A percentile compares a stretch with the other conserved stretches of the same genome.
Conservation (phyloP, 2,797 vertebrate genomes). For the Simalia tracyae region DNA sequence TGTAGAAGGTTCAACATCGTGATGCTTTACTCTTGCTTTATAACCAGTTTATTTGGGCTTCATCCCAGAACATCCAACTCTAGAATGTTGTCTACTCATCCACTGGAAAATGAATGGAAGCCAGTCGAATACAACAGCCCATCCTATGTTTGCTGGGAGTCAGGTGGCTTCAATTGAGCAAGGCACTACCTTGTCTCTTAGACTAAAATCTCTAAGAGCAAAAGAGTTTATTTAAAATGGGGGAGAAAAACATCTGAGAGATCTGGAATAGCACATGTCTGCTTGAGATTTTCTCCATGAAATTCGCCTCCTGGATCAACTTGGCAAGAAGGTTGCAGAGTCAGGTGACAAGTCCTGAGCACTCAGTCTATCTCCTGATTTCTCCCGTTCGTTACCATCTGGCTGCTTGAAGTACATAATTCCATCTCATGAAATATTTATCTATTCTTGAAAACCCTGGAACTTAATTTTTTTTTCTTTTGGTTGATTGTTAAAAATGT, state of each 20-base stretch:
- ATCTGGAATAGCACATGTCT: accelerated
- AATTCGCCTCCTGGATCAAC: not conserved
- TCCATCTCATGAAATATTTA: not conserved
- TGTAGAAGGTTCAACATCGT: slow-evolving; percentile 57
- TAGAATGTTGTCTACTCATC: not conserved
- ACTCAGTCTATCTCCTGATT: not conserved
- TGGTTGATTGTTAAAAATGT: not conserved
- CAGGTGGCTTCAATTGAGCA: not conserved
- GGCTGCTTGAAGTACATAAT: not conserved
- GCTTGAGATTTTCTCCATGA: accelerated
- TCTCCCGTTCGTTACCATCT: not conserved
- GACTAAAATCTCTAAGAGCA: accelerated
- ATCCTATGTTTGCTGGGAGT: not conserved
- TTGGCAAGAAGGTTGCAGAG: not conserved
- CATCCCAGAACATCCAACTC: not conserved
- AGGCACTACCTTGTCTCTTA: accelerated
- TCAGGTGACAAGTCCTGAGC: not conserved
- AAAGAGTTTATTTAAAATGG: accelerated
- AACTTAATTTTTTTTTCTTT: not conserved
- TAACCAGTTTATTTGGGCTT: slow-evolving; percentile 39
- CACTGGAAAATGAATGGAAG: accelerated
- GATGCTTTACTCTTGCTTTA: slow-evolving; percentile 62
- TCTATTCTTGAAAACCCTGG: not conserved
- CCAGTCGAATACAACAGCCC: not conserved
- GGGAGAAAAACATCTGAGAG: not conserved